Percentiles rank a stretch among this genome's conserved stretches.
Conservation (phyloP, 2,113 vertebrate species). For the Muntiacus muntjak region DNA sequence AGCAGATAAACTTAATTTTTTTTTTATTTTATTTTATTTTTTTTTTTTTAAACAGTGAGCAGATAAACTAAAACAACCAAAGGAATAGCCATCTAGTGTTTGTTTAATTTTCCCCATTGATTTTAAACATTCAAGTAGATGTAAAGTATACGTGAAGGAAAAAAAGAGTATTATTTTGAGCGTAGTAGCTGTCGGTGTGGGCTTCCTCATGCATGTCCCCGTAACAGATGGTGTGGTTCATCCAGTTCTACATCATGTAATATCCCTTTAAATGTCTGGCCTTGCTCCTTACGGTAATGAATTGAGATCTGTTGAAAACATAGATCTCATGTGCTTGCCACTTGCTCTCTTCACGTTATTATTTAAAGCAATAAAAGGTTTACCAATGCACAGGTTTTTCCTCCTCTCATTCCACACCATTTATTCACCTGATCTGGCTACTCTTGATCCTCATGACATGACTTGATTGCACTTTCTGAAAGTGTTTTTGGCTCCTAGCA, state of each 20-base stretch:
- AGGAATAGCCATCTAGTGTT: background rate
- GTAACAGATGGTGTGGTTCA: background rate
- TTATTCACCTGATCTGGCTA: rapidly evolving
- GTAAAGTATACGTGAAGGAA: background rate
- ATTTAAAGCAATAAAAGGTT: background rate
- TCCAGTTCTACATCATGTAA: rapidly evolving
- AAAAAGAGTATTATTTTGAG: background rate
- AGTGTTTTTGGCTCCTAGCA: background rate
- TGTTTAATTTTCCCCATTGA: background rate
- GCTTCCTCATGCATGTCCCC: rapidly evolving
- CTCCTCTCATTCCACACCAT: rapidly evolving
- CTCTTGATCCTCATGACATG: background rate
- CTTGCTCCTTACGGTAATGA: background rate
- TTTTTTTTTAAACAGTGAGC: too few relatives aligned
- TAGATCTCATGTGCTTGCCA: background rate
- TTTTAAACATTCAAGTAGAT: background rate
- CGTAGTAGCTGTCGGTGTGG: rapidly evolving
- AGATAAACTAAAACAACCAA: background rate
- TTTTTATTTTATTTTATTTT: too few relatives aligned
- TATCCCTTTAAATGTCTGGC: background rate
- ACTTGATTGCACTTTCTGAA: background rate
- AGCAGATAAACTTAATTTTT: background rate
- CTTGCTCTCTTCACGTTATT: background rate
- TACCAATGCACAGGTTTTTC: rapidly evolving
- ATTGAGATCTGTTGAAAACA: background rate